Conservation (phyloP, 2,797 vertebrate species). For the Uromys caudimaculatus region DNA sequence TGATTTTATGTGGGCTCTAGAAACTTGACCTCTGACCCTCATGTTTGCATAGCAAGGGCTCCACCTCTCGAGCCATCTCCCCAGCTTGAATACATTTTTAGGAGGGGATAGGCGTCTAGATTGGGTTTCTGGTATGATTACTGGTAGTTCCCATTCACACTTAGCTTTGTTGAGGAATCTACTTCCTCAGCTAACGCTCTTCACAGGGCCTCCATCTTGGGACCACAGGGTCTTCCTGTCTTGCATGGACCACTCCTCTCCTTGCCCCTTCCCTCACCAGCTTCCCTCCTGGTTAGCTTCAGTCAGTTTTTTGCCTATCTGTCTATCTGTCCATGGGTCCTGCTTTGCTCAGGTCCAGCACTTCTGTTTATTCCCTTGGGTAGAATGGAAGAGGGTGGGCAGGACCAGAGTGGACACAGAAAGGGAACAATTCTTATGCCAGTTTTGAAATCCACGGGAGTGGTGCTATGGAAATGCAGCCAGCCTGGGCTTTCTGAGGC, state of each 20-base stretch:
- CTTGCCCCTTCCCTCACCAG: accelerated
- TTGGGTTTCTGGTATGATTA: background rate
- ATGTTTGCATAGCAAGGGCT: background rate
- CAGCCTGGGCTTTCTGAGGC: background rate
- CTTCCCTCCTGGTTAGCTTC: accelerated
- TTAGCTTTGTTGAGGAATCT: background rate
- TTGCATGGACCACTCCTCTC: accelerated
- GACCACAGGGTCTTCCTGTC: background rate
- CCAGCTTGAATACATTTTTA: background rate
- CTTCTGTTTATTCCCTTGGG: accelerated
- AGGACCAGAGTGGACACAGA: accelerated
- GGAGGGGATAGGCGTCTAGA: too few species aligned
- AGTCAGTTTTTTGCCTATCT: accelerated
- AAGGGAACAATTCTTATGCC: accelerated
- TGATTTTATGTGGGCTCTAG: background rate
- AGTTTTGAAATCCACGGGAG: accelerated
- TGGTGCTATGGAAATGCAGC: background rate
- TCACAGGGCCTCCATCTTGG: background rate
- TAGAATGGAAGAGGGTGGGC: background rate
- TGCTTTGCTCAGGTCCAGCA: background rate
- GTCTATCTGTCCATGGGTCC: background rate
- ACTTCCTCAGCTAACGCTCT: background rate
- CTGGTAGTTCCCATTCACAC: background rate
- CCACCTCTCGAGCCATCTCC: background rate
- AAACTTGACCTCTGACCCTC: background rate